phyloP scores from a whole-genome alignment of 2,888 invertebrate genomes.

The Agrypnus murinus region DNA sequence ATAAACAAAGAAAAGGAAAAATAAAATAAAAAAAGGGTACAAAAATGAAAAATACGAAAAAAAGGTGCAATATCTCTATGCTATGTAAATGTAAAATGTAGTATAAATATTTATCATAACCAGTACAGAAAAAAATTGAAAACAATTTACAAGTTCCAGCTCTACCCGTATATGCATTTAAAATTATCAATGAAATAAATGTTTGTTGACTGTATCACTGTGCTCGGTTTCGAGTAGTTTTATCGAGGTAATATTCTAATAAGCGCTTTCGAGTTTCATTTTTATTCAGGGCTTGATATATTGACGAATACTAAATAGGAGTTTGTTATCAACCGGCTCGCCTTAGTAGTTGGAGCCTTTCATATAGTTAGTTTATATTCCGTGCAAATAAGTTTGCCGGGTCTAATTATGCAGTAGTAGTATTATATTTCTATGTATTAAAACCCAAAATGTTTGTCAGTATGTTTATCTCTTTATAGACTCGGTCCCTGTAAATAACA shows the following conservation, averaged over 20 bases:
- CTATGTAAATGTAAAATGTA: conserved; percentile 35
- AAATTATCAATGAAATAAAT: conserved; percentile 43
- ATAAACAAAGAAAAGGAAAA: conserved; percentile 25
- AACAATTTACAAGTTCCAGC: conserved; percentile 31
- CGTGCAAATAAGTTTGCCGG: no score
- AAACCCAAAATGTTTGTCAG: no score
- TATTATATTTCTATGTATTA: no score
- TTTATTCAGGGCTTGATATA: conserved; percentile 7
- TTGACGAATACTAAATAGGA: not conserved
- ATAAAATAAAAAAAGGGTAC: conserved; percentile 19
- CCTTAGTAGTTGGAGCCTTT: no score
- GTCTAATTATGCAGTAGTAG: no score
- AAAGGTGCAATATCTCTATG: conserved; percentile 18
- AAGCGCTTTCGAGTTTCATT: conserved; percentile 4
- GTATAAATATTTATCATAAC: conserved; percentile 42
- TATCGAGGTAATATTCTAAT: conserved; percentile 13
- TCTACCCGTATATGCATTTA: conserved; percentile 41
- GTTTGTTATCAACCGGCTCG: no score
- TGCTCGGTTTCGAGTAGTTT: conserved; percentile 4
- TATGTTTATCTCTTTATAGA: no score
- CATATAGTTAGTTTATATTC: no score
- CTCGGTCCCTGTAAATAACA: no score
- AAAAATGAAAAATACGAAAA: no score
- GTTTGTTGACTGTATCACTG: conserved; percentile 10
- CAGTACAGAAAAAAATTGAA: conserved; percentile 16